Evolutionary conservation across 2,797 vertebrate species (phyloP).

Genomic region (Delichon dasypus): DNA sequence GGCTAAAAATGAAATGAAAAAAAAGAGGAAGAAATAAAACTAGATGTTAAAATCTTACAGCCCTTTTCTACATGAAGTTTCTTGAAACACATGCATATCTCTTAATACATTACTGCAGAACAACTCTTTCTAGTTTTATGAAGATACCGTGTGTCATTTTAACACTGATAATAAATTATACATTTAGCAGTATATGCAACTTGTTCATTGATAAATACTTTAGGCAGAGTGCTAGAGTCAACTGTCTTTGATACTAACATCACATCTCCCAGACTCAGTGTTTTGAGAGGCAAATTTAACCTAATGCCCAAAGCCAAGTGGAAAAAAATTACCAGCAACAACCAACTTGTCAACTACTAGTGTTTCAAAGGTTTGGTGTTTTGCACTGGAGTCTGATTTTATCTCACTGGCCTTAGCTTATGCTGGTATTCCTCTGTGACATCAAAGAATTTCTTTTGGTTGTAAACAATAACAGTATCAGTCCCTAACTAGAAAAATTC

Average conservation of each 20-base stretch:
- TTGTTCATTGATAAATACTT: neutral
- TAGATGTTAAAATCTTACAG: neutral
- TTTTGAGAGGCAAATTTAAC: neutral
- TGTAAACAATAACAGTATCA: neutral
- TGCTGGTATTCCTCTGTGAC: neutral
- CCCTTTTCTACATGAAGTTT: neutral
- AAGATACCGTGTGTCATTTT: neutral
- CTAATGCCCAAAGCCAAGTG: neutral
- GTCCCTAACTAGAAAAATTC: neutral
- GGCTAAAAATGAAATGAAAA: neutral
- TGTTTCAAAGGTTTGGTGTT: neutral
- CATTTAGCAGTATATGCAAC: neutral
- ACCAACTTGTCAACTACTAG: neutral
- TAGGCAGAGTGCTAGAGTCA: neutral
- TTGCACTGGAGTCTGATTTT: neutral
- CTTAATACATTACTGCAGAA: neutral
- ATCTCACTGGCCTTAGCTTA: neutral
- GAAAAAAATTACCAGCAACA: neutral
- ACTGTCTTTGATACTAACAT: neutral
- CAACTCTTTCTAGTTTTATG: neutral
- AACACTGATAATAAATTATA: neutral
- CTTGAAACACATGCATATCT: neutral
- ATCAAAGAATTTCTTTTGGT: neutral
- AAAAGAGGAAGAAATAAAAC: neutral
- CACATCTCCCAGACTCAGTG: neutral